Evolutionary conservation across 1,140 invertebrate genomes (phyloP).

Genomic region (Rhynchophorus ferrugineus): DNA sequence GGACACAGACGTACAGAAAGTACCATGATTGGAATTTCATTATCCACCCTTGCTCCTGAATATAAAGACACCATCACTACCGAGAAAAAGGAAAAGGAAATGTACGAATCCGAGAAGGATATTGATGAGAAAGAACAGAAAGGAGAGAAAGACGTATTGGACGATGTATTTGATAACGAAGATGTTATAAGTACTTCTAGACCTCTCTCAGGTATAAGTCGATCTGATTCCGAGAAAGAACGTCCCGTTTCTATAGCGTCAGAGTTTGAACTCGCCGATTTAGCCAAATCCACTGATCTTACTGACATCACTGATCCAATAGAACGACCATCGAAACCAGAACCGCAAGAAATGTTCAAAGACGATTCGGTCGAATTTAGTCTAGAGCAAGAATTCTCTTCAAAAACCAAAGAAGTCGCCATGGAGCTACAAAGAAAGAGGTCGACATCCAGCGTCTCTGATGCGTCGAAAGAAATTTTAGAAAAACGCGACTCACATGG

Average conservation of each 20-base stretch:
- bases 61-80: conserved; percentile 41
- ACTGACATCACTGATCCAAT: conserved; percentile 42
- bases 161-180: conserved; percentile 28
- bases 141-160: conserved; percentile 35
- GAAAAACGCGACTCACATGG: conserved; percentile 39
- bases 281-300: conserved; percentile 34
- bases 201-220: conserved; percentile 38
- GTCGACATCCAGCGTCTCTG: conserved; percentile 13
- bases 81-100: conserved; percentile 43
- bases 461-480: conserved; percentile 29
- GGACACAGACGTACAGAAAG: conserved; percentile 52
- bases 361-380: conserved; percentile 37
- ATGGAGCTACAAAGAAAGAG: conserved; percentile 22
- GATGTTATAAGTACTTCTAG: conserved; percentile 29
- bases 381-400: conserved; percentile 30
- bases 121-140: conserved; percentile 26
- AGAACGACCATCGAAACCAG: conserved; percentile 46
- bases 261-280: conserved; percentile 42
- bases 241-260: conserved; percentile 38
- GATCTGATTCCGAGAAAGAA: conserved; percentile 38
- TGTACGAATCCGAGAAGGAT: conserved; percentile 37
- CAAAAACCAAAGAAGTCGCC: conserved; percentile 20
- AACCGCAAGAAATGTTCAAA: conserved; percentile 41
- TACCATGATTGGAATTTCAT: conserved; percentile 25
- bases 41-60: neutral